Evolutionary conservation across 35 echinoderm and acorn worm genomes (phyloP), one percentile per base, ranked within the genome.

Genomic region (Ptychodera flava): DNA sequence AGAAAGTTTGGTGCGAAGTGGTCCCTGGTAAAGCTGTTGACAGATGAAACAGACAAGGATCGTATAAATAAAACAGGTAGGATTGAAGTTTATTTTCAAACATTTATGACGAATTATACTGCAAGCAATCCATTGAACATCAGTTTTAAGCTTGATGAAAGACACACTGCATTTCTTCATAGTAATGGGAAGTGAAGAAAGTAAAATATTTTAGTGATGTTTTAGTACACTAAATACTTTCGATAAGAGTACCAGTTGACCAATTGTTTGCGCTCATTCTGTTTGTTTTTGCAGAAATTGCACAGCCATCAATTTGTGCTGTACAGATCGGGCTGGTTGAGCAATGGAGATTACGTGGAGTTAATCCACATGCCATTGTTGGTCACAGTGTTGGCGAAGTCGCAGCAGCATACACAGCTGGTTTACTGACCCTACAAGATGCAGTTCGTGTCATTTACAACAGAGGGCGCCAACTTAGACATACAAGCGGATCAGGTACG

Each of bases 311-410:
- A 33, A 83, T 83, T 36, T 83, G 82, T 83, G 37, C 33, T n/a
- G 35, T 83, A 36, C 82, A 83, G 37, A 83, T 83, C 37, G 82
- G 82, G 37, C 37, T 83, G 31, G 82, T 83, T 1, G 82, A 83
- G 37, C 35, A 36, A 37, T 83, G 37, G 33, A 83, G 37, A 37
- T 35, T 15, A 1, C 37, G 37, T 83, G 82, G 82, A 36, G 35
- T 83, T 36, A 83, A 34, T 1, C 82, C 82, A 16, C 34, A 36
- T 36, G 82, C 82, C 35, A 83, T 83, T 6, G 37, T 83, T 37
- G 82, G 82, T 83, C 82, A 83, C 35, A 83, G 82, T 31, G 82
- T 83, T 31, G 82, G 82, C 0, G 82, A 83, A 83, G 82, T 83
- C n/a, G 82, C 82, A 35, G 82, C 82, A 1, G 82, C 82, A 22